These are phyloP conservation scores for Morone saxatilis DNA, from an alignment of 2,113 vertebrate genomes.

Conservation along the genomic window DNA sequence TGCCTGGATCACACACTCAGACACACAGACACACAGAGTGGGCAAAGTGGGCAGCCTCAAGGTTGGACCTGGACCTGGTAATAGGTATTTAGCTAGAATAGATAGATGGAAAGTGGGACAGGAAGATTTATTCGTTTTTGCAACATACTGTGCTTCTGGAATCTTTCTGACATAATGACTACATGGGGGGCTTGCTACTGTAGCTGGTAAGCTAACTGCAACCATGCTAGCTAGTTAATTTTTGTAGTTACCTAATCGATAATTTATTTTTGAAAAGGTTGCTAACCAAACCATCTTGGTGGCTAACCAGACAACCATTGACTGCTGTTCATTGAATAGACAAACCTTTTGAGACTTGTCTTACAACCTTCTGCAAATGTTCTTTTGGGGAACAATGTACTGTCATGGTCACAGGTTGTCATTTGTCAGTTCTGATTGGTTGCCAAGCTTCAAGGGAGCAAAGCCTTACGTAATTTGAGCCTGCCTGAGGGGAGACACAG, in stretches of 20 bases:
- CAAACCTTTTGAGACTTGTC: neutral
- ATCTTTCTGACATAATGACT: neutral
- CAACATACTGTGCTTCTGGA: neutral
- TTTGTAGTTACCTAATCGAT: no score
- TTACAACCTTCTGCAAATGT: neutral
- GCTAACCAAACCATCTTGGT: neutral
- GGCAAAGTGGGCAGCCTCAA: conserved; percentile 60
- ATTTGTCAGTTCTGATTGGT: neutral
- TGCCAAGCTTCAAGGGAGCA: neutral
- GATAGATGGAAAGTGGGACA: neutral
- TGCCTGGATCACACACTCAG: conserved; percentile 47
- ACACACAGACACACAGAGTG: conserved; percentile 37
- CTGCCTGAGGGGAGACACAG: neutral
- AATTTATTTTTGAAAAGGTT: neutral
- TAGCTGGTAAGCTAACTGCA: neutral
- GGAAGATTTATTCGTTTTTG: neutral
- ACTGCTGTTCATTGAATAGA: neutral
- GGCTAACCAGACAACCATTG: neutral
- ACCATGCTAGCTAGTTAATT: neutral
- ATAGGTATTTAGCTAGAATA: conserved; percentile 7
- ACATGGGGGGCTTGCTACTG: neutral
- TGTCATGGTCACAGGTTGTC: neutral
- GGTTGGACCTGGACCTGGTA: conserved; percentile 9
- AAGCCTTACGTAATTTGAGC: neutral
- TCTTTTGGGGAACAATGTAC: neutral